A percentile compares a stretch with the other conserved stretches of the same genome.
These are phyloP conservation scores for Platorchestia sp. DNA, from an alignment of 1,140 invertebrate genomes.

Conservation along the genomic window DNA sequence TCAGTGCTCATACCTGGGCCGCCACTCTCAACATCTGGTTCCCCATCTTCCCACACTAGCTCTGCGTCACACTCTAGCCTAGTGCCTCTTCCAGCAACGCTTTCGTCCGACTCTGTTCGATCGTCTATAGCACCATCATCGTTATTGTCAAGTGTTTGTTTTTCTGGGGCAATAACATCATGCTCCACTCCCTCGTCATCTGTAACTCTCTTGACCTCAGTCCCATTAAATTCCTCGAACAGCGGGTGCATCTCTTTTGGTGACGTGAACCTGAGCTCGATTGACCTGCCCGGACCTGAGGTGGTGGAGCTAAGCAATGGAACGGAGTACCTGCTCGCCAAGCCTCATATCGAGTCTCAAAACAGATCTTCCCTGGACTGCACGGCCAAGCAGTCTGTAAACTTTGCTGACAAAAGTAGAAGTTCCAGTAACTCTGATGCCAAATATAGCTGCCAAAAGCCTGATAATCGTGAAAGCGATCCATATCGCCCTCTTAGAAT, in stretches of 20 bases:
- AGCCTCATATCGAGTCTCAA: not conserved
- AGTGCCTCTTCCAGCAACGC: not conserved
- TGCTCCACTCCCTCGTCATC: not conserved
- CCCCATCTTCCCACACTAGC: not conserved
- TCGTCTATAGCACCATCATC: not conserved
- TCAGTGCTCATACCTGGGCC: too few species aligned
- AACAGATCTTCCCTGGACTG: not conserved
- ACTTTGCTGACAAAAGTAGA: not conserved
- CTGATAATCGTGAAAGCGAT: not conserved
- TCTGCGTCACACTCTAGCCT: not conserved
- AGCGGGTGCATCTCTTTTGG: conserved; percentile 18
- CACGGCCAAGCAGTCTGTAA: not conserved
- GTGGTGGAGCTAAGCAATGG: not conserved
- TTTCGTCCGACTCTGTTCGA: not conserved
- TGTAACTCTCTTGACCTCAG: not conserved
- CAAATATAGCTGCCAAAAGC: conserved; percentile 48
- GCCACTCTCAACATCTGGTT: not conserved
- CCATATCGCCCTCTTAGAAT: conserved; percentile 5
- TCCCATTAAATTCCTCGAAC: not conserved
- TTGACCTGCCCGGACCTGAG: not conserved
- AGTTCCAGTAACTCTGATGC: conserved; percentile 22
- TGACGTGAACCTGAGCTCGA: conserved; percentile 2
- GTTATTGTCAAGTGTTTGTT: not conserved
- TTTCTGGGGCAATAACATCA: not conserved
- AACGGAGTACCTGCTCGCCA: not conserved